Base-by-base conservation (phyloP, 2,797 vertebrate species). In the Champsocephalus esox region DNA sequence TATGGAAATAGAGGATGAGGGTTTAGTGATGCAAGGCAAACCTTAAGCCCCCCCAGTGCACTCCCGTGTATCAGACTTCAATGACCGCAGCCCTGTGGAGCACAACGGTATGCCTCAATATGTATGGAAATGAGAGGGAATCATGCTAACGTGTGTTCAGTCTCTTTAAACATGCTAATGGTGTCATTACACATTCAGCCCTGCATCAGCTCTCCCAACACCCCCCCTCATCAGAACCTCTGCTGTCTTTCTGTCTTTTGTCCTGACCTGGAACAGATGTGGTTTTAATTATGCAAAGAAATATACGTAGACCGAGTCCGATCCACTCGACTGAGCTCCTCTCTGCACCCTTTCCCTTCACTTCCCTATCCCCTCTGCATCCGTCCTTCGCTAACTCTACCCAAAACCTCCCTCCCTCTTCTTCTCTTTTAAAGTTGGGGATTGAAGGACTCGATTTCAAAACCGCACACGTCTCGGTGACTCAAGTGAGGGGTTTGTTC, bases 401-500 rank as follows among this genome's bases (percentile, higher is more conserved):
- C 79, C 46, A 5, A 71, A 80, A 80, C 48, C 67, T 59, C 75
- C 50, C 71, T 51, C 78, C 54, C 52, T 69, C 66, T 21, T 65
- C 62, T 55, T 57, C 60, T 66, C 68, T 72, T 83, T 89, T 65
- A 83, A 82, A 91, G 82, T 91, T 79, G 83, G 88, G 86, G 88
- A 85, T 89, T 92, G 92, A 93, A 94, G 88, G 90, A 91, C 93
- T 93, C 58, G 24, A 94, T 95, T 94, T 94, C 89, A 89, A 95
- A 91, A 88, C 94, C 2, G 52, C 19, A 85, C 94, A 95, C 94
- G 93, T 95, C 90, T 91, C 83, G 4, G 83, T 76, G 86, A 92
- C 86, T 95, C 90, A 95, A 95, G 92, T 90, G 89, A 92, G 90
- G 92, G 92, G 92, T 93, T 94, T 95, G 94, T 95, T 94, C 93